Evolutionary conservation across 2,797 vertebrate species (phyloP).

Genomic region (Aplochiton taeniatus): DNA sequence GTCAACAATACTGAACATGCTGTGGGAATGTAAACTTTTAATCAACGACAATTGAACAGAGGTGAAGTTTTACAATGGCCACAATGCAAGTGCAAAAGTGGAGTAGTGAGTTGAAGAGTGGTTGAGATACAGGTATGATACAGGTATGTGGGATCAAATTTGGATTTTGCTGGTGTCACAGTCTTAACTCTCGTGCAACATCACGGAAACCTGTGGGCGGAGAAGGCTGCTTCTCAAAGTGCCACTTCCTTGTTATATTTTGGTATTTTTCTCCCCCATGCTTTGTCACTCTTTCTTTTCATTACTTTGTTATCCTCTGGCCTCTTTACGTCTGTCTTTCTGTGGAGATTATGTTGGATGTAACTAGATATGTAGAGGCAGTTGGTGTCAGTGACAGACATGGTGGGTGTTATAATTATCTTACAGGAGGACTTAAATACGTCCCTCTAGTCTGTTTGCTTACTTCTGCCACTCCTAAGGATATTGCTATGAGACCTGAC

Average conservation of each 20-base stretch:
- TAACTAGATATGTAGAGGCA: conserved; percentile 21
- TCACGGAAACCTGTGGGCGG: conserved; percentile 62
- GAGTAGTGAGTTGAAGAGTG: no score
- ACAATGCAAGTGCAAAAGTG: no score
- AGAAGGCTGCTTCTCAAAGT: conserved; percentile 66
- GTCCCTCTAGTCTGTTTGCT: conserved; percentile 14
- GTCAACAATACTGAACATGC: no score
- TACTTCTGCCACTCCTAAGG: conserved; percentile 7
- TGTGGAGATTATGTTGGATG: conserved; percentile 23
- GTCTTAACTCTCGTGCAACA: conserved; percentile 61
- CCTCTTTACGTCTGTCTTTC: background rate
- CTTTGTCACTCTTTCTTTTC: conserved; percentile 55
- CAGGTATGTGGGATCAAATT: no score
- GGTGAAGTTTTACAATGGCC: no score
- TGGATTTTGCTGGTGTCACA: conserved; percentile 40
- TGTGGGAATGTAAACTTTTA: conserved; percentile 57
- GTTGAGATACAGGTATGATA: no score
- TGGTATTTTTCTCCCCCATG: conserved; percentile 44
- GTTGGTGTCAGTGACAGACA: conserved; percentile 28
- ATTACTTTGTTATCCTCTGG: background rate
- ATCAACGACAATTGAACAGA: no score
- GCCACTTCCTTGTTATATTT: conserved; percentile 76
- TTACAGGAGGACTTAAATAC: background rate
- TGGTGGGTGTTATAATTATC: conserved; percentile 23
- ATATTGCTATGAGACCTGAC: background rate